phyloP scores from a whole-genome alignment of 2,113 vertebrate genomes.

The Mystacornis crossleyi region DNA sequence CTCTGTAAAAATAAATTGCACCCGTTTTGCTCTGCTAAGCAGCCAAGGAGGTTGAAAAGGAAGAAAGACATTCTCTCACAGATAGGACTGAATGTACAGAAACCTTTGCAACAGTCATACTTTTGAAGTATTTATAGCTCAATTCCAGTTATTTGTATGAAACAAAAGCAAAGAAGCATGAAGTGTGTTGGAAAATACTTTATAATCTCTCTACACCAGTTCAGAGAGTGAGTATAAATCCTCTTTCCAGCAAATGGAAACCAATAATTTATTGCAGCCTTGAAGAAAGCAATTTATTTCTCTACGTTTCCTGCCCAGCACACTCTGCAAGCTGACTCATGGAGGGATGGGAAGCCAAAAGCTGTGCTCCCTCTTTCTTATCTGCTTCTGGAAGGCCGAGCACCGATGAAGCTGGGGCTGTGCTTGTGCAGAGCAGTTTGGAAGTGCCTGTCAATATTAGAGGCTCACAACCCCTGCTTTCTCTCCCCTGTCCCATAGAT shows the following conservation, averaged over 20 bases:
- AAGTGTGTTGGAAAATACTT: conserved; percentile 40
- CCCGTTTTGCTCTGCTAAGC: background rate
- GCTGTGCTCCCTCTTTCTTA: background rate
- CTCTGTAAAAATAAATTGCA: conserved; percentile 2
- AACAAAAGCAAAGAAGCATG: conserved; percentile 33
- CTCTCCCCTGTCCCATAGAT: rapidly evolving
- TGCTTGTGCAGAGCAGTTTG: background rate
- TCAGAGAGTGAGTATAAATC: conserved; percentile 19
- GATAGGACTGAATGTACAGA: conserved; percentile 28
- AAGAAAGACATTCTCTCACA: background rate
- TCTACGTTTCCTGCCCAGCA: background rate
- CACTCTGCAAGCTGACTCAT: background rate
- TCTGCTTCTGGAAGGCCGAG: background rate
- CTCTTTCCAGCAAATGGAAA: conserved; percentile 40
- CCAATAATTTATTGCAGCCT: conserved; percentile 48
- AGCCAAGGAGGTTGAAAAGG: background rate
- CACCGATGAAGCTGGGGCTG: background rate
- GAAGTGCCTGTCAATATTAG: background rate
- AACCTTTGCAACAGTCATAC: background rate
- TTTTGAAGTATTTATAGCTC: conserved; percentile 42
- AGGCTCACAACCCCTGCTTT: background rate
- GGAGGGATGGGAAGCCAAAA: background rate
- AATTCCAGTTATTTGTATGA: conserved; percentile 29
- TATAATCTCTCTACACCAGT: background rate
- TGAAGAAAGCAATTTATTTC: conserved; percentile 26